Percentiles rank a stretch among this genome's conserved stretches.
phyloP scores from a whole-genome alignment of 2,888 invertebrate species.

The Eulithis testata region DNA sequence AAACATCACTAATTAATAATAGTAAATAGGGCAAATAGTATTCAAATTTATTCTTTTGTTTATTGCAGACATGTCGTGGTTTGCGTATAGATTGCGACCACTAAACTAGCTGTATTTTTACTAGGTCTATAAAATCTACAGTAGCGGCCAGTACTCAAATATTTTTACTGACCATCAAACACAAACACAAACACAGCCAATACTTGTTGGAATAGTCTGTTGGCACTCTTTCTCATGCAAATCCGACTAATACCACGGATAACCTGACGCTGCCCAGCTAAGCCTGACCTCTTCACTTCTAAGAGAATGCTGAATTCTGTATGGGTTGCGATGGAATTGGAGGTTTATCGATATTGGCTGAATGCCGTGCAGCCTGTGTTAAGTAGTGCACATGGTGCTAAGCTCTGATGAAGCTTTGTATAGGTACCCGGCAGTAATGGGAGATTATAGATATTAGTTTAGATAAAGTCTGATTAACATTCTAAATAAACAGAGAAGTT shows the following conservation, averaged over 20 bases:
- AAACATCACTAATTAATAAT: no score
- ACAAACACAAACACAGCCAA: conserved; percentile 48
- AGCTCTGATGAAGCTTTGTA: conserved; percentile 46
- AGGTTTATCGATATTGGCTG: conserved; percentile 42
- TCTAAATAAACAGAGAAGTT: background rate
- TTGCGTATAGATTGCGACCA: no score
- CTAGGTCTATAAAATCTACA: background rate
- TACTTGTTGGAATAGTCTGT: conserved; percentile 50
- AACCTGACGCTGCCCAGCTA: conserved; percentile 39
- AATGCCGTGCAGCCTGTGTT: conserved; percentile 36
- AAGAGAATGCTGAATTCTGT: conserved; percentile 11
- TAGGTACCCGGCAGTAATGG: conserved; percentile 18
- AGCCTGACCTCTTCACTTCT: conserved; percentile 42
- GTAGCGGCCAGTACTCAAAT: conserved; percentile 39
- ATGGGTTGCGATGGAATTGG: conserved; percentile 25
- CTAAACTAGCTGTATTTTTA: no score
- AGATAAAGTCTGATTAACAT: conserved; percentile 9
- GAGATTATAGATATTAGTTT: background rate
- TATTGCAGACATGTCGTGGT: no score
- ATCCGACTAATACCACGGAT: conserved; percentile 51
- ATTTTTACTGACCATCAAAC: conserved; percentile 42
- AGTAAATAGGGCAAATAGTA: no score
- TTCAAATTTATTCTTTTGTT: no score
- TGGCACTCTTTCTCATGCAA: conserved; percentile 61
- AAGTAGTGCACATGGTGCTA: conserved; percentile 49